Base-by-base conservation (phyloP, 53 echinoderm and acorn worm genomes). In the Stichopus horrens region DNA sequence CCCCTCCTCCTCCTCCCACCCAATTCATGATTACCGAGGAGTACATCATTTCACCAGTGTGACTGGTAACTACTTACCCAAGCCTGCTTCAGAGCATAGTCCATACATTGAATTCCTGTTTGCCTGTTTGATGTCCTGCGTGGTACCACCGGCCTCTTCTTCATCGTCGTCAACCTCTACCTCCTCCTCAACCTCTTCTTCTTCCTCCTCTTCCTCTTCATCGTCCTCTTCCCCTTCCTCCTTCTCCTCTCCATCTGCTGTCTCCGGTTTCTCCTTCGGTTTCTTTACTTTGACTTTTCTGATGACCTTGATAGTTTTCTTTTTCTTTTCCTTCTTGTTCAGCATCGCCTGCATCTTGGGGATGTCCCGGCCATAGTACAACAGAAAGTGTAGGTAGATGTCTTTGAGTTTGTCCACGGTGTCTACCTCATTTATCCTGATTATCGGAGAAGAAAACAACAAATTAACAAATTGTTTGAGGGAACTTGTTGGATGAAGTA, bases 321-420 rank as follows among this genome's bases (percentile, higher is more conserved):
- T 94, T 89, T 94, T 92, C 78, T 89, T 95, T 56, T 84, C 89
- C 51, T 93, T 91, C 77, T 90, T 90, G 60, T 93, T 93, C 58
- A 94, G 86, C 53, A 82, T 74, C 20, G 95, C 95, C 82, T 96
- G 95, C 99, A 99, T 96, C 91, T 93, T 96, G 65, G 99, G 94
- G 16, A 99, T 89, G 87, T 98, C 99, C 54, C 96, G 93, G 86
- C 99, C 99, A 53, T 96, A 99, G 94, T 96, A 99, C 11, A 99
- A 88, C 7, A 99, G 89, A 76, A 99, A 96, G 90, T 98, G 99
- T 83, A 96, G 83, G 91, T 98, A 99, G 77, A 99, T 96, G 57
- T 96, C 99, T 78, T 95, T 96, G 52, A 96, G 89, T 60, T 93
- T 96, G 23, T 99, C 99, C 85, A 94, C 94, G 20, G 99, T 94